Percentiles rank a stretch among this genome's conserved stretches.
These are phyloP conservation scores for Scaptomyza reducta DNA, from an alignment of 2,888 invertebrate species.

Conservation along the genomic window DNA sequence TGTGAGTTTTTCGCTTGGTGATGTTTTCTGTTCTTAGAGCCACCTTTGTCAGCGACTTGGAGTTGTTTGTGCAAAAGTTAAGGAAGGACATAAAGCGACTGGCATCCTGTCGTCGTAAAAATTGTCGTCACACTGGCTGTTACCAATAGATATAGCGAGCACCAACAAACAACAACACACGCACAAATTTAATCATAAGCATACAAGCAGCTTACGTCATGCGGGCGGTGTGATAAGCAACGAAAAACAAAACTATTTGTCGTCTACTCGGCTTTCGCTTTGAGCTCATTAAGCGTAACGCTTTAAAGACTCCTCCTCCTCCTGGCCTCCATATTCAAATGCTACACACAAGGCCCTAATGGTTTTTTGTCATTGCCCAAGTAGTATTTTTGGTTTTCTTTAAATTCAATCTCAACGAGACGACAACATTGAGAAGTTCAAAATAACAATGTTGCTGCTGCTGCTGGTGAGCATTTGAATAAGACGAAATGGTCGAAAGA, in stretches of 20 bases:
- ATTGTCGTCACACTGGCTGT: conserved; percentile 74
- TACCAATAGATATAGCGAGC: conserved; percentile 56
- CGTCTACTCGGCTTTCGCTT: conserved; percentile 32
- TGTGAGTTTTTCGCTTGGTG: conserved; percentile 36
- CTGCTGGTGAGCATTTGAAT: background rate
- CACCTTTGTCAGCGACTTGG: conserved; percentile 76
- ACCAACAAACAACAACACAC: conserved; percentile 19
- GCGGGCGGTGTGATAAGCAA: conserved; percentile 49
- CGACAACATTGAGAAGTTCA: conserved; percentile 57
- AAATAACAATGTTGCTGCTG: conserved; percentile 52
- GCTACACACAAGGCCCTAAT: background rate
- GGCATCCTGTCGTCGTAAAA: conserved; percentile 77
- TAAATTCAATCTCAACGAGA: conserved; percentile 62
- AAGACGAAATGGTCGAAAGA: conserved; percentile 3
- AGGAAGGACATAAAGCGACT: conserved; percentile 75
- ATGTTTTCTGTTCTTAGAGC: conserved; percentile 32
- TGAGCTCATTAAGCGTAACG: conserved; percentile 51
- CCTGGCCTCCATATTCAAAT: background rate
- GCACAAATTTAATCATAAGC: conserved; percentile 73
- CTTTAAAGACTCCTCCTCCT: conserved; percentile 23
- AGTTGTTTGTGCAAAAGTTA: conserved; percentile 78
- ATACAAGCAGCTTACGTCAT: conserved; percentile 73
- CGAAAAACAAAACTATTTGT: conserved; percentile 77
- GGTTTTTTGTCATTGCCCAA: too few relatives aligned
- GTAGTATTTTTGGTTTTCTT: conserved; percentile 12